phyloP scores from a whole-genome alignment of 92 coral and sea anemone species.

The Micromussa lordhowensis region DNA sequence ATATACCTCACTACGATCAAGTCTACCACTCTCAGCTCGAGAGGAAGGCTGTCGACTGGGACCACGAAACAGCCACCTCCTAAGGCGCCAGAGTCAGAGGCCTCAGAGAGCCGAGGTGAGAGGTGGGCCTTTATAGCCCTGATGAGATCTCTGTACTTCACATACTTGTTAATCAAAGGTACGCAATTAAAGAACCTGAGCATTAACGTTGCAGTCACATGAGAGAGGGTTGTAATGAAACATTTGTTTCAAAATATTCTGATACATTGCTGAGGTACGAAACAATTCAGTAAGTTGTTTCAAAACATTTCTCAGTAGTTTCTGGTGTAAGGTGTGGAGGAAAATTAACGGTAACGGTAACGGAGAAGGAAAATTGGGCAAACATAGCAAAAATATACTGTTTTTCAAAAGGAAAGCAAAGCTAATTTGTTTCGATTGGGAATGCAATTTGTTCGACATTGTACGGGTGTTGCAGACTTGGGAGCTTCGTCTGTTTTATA shows the following conservation, averaged over 20 bases:
- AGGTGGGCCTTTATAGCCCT: constrained; percentile 44
- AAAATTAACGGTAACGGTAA: no score
- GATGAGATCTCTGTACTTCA: constrained; percentile 64
- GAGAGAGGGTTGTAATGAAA: neutral
- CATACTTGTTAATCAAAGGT: constrained; percentile 74
- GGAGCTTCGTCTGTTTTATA: neutral
- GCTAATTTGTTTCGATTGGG: neutral
- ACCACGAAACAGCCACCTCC: constrained; percentile 2
- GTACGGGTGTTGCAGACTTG: neutral
- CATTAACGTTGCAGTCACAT: constrained; percentile 50
- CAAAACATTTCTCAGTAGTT: neutral
- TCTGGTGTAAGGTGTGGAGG: neutral
- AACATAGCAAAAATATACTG: neutral
- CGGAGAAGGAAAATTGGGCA: neutral
- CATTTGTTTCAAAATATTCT: neutral
- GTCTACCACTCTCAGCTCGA: neutral
- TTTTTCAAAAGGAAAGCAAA: neutral
- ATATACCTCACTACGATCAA: neutral
- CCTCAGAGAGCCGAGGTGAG: constrained; percentile 70
- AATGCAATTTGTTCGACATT: neutral
- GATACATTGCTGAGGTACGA: neutral
- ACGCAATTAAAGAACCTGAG: constrained; percentile 53
- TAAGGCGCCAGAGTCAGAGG: constrained; percentile 35
- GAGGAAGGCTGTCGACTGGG: constrained; percentile 1
- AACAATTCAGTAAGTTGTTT: neutral